Conservation (phyloP, 2,113 vertebrate species). For the Baryphthengus martii region DNA sequence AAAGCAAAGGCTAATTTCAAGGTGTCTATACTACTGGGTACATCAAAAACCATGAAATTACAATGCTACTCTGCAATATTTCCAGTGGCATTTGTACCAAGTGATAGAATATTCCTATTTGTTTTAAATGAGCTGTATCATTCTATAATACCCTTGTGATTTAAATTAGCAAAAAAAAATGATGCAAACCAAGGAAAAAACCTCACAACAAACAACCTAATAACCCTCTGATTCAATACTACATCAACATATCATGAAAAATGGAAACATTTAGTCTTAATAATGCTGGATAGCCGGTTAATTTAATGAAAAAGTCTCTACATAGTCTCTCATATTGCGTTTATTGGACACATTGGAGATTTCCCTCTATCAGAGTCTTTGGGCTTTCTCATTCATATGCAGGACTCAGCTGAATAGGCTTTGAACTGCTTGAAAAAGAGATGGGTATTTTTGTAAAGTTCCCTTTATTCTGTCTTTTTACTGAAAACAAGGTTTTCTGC, state of each 20-base stretch:
- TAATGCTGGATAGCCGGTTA: neutral
- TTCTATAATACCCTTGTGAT: constrained; percentile 1
- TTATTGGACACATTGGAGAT: neutral
- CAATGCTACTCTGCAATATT: neutral
- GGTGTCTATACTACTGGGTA: neutral
- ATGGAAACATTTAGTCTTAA: neutral
- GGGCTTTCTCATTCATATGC: neutral
- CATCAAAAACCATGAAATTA: neutral
- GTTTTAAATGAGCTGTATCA: constrained; percentile 40
- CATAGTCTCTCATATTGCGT: neutral
- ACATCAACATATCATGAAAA: neutral
- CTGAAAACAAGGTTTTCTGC: neutral
- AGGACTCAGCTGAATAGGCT: neutral
- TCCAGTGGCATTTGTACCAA: neutral
- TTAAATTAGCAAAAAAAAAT: constrained; percentile 5
- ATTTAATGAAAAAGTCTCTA: neutral
- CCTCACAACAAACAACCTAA: neutral
- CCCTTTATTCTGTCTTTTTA: neutral
- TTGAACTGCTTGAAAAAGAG: neutral
- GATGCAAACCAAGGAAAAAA: neutral
- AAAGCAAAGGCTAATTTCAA: neutral
- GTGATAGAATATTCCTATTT: constrained; percentile 26
- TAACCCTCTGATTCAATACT: neutral
- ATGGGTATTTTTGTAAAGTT: neutral
- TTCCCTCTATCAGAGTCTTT: neutral